These are phyloP conservation scores for Criorhina ranunculi DNA, from an alignment of 2,888 invertebrate species.

Conservation along the genomic window DNA sequence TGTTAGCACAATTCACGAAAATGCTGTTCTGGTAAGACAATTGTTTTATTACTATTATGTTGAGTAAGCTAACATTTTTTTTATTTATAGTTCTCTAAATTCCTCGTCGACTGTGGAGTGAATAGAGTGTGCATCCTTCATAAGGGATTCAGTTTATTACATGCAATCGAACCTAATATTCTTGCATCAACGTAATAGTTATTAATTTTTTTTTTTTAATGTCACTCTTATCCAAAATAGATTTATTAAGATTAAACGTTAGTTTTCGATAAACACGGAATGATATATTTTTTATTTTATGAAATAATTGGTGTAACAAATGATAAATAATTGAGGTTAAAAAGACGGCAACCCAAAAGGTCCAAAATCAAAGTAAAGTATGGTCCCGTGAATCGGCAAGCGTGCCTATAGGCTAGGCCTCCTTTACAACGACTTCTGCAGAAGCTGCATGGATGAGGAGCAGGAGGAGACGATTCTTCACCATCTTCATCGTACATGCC, in stretches of 20 bases:
- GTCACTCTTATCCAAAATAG: conserved; percentile 26
- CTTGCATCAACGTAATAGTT: conserved; percentile 81
- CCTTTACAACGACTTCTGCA: too few relatives aligned
- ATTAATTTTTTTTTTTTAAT: conserved; percentile 28
- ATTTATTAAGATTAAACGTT: conserved; percentile 9
- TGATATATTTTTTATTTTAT: too few relatives aligned
- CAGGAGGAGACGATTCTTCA: too few relatives aligned
- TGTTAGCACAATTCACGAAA: conserved; percentile 91
- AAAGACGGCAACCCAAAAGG: too few relatives aligned
- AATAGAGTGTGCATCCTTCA: conserved; percentile 93
- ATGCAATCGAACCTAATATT: conserved; percentile 87
- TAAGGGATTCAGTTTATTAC: conserved; percentile 93
- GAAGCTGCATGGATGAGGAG: too few relatives aligned
- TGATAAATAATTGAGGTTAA: too few relatives aligned
- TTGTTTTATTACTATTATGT: background rate
- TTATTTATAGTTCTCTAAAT: conserved; percentile 91
- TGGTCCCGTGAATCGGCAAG: too few relatives aligned
- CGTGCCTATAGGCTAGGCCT: too few relatives aligned
- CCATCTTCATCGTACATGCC: too few relatives aligned
- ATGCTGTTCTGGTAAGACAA: conserved; percentile 88
- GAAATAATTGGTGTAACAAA: too few relatives aligned
- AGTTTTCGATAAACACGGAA: background rate
- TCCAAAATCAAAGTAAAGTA: too few relatives aligned
- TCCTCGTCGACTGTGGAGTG: conserved; percentile 91
- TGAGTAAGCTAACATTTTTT: background rate